Conservation (phyloP, 2,113 vertebrate genomes). For the Pseudopodoces humilis region DNA sequence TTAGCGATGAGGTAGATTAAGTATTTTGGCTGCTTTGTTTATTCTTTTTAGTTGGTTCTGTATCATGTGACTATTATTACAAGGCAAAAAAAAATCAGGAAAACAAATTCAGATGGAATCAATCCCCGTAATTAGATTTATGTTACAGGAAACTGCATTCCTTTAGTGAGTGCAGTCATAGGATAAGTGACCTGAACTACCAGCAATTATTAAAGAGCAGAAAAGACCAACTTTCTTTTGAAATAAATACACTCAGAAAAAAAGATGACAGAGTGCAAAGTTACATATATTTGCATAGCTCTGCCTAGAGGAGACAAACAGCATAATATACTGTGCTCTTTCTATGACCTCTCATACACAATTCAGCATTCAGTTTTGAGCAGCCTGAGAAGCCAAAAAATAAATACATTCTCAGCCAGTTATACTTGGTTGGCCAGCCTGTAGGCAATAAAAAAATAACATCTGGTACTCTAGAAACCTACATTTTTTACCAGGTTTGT, state of each 20-base stretch:
- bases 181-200: background rate
- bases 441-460: background rate
- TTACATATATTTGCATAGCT: constrained; percentile 13
- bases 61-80: background rate
- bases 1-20: background rate
- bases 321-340: background rate
- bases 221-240: background rate
- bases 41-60: background rate
- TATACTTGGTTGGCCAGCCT: background rate
- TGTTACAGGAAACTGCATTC: background rate
- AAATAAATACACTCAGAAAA: constrained; percentile 1
- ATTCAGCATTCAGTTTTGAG: constrained; percentile 1
- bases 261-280: background rate
- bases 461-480: background rate
- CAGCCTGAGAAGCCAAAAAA: background rate
- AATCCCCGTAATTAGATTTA: background rate
- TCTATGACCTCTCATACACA: background rate
- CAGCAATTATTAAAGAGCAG: background rate
- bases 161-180: background rate
- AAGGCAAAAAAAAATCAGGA: background rate
- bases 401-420: background rate
- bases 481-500: constrained; percentile 11
- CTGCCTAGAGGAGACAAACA: constrained; percentile 8
- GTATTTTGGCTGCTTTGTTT: background rate
- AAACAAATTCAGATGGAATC: background rate